phyloP scores from a whole-genome alignment of 2,888 invertebrate genomes.

The Xestia rhomboidea region DNA sequence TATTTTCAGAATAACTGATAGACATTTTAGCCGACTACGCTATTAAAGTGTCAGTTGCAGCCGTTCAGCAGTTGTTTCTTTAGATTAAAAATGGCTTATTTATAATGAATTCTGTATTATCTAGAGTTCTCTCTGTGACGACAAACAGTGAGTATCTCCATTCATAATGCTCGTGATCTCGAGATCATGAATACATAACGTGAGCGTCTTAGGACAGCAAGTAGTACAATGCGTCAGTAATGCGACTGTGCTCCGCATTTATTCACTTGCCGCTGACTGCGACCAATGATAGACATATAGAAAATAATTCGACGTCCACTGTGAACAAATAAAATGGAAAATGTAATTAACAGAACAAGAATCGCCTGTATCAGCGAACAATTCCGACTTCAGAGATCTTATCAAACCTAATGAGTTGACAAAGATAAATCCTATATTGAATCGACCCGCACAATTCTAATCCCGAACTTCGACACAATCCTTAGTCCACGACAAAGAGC shows the following conservation, averaged over 20 bases:
- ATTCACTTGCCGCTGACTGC: slow-evolving; percentile 5
- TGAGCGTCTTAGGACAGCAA: slow-evolving; percentile 2
- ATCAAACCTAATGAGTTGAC: not conserved
- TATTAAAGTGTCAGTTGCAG: slow-evolving; percentile 31
- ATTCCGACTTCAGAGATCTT: not conserved
- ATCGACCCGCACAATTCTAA: slow-evolving; percentile 13
- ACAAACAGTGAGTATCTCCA: slow-evolving; percentile 17
- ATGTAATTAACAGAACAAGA: not conserved
- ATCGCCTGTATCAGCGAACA: not conserved
- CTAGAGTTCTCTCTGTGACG: slow-evolving; percentile 12
- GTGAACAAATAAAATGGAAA: not conserved
- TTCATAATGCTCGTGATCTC: slow-evolving; percentile 42
- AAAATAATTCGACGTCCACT: not conserved
- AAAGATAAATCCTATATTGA: slow-evolving; percentile 19
- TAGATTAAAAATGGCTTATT: slow-evolving; percentile 21
- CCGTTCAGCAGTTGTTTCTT: slow-evolving; percentile 24
- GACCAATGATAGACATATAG: slow-evolving; percentile 14
- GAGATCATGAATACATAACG: slow-evolving; percentile 51
- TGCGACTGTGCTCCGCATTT: not conserved
- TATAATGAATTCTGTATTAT: slow-evolving; percentile 24
- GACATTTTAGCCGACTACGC: not conserved
- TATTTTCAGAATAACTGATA: not conserved
- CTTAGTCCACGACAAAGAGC: slow-evolving; percentile 24
- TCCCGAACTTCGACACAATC: slow-evolving; percentile 21
- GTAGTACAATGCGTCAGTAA: not conserved